Conservation (phyloP, 2,888 invertebrate genomes). For the Sarcophaga subvicina region DNA sequence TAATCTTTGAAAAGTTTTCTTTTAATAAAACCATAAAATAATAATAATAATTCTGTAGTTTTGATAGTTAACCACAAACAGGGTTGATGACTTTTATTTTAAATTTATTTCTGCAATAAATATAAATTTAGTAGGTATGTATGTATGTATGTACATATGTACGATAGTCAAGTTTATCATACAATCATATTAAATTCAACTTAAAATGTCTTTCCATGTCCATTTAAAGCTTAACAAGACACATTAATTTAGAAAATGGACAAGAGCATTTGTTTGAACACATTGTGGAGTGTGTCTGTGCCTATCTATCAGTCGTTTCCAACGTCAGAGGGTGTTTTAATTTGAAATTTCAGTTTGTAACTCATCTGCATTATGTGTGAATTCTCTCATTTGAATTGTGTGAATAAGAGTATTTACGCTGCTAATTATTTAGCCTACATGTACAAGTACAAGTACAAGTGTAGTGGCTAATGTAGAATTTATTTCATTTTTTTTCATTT, state of each 20-base stretch:
- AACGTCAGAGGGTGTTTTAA: slow-evolving; percentile 13
- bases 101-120: neutral
- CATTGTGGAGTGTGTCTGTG: neutral
- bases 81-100: slow-evolving; percentile 56
- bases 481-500: neutral
- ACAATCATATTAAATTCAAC: neutral
- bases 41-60: slow-evolving; percentile 12
- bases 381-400: slow-evolving; percentile 47
- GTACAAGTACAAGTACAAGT: slow-evolving; percentile 12
- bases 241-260: slow-evolving; percentile 54
- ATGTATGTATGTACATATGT: no score
- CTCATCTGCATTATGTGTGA: slow-evolving; percentile 51
- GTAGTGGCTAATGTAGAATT: neutral
- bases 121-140: no score
- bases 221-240: slow-evolving; percentile 53
- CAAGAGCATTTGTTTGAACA: slow-evolving; percentile 20
- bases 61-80: slow-evolving; percentile 27
- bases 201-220: neutral
- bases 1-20: slow-evolving; percentile 21
- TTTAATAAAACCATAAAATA: slow-evolving; percentile 9
- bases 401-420: slow-evolving; percentile 29
- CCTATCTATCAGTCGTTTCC: neutral
- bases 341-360: neutral
- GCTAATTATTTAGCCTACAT: slow-evolving; percentile 58
- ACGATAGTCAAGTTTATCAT: neutral